Evolutionary conservation across 2,888 invertebrate genomes (phyloP).

Genomic region (Luperina nickerlii): DNA sequence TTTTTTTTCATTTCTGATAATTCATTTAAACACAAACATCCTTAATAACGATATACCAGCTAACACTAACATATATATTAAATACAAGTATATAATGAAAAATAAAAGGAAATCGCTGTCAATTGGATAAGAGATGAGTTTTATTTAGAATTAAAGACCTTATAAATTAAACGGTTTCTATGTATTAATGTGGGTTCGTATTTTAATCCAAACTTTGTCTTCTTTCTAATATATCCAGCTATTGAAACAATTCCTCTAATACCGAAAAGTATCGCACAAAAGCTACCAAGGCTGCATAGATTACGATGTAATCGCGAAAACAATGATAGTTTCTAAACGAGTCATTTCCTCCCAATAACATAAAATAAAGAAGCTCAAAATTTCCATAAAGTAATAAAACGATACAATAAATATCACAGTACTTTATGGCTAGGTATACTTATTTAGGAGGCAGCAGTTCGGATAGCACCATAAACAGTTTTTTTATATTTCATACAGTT

Average conservation of each 20-base stretch:
- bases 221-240: background rate
- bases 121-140: background rate
- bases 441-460: constrained; percentile 28
- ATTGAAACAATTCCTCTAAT: background rate
- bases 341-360: background rate
- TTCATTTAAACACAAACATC: background rate
- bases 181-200: background rate
- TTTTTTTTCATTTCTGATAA: background rate
- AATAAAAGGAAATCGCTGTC: too few relatives aligned
- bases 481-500: constrained; percentile 49
- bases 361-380: constrained; percentile 36
- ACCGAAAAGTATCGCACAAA: background rate
- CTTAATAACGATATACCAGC: background rate
- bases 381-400: constrained; percentile 54
- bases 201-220: background rate
- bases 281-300: background rate
- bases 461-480: constrained; percentile 45
- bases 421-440: constrained; percentile 20
- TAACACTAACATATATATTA: background rate
- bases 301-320: background rate
- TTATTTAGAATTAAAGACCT: background rate
- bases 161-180: background rate
- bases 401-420: constrained; percentile 38
- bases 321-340: background rate
- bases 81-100: too few relatives aligned